Conservation (phyloP, 2,888 invertebrate species). For the Tenthredo mesomela region DNA sequence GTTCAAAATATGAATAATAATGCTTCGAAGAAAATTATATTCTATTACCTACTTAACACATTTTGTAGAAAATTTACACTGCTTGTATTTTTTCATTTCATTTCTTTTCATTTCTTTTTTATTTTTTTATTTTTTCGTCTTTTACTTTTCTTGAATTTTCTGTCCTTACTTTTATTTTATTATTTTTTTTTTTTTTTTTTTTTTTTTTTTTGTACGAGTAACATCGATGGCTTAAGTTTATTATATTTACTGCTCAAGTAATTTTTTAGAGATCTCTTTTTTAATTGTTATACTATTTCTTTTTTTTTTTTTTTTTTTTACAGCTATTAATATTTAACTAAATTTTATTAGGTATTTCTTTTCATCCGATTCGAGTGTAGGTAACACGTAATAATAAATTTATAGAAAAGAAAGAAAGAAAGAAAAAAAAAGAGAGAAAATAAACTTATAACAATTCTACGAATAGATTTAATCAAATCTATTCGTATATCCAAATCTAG, state of each 20-base stretch:
- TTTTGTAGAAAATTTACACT: slow-evolving; percentile 71
- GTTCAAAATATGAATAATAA: background rate
- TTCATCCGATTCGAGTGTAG: background rate
- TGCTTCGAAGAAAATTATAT: background rate
- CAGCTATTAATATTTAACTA: background rate
- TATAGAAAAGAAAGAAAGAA: background rate
- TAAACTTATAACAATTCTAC: background rate
- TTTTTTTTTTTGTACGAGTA: slow-evolving; percentile 71
- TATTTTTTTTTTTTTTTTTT: slow-evolving; percentile 63
- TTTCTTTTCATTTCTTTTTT: background rate
- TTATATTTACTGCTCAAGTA: slow-evolving; percentile 35
- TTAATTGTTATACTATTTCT: background rate
- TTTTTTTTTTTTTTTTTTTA: background rate
- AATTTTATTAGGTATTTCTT: background rate
- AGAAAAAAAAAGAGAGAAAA: background rate
- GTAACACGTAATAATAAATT: background rate
- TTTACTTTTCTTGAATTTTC: too few species aligned
- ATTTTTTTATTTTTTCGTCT: background rate
- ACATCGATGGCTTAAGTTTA: slow-evolving; percentile 74
- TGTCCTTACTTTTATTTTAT: too few species aligned
- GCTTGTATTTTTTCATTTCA: slow-evolving; percentile 55
- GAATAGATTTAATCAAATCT: background rate
- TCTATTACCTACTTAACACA: slow-evolving; percentile 37
- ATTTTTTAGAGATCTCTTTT: background rate
- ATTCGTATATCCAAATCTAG: background rate